These are phyloP conservation scores for Epinephelus moara DNA, from an alignment of 2,113 vertebrate genomes.

Conservation along the genomic window DNA sequence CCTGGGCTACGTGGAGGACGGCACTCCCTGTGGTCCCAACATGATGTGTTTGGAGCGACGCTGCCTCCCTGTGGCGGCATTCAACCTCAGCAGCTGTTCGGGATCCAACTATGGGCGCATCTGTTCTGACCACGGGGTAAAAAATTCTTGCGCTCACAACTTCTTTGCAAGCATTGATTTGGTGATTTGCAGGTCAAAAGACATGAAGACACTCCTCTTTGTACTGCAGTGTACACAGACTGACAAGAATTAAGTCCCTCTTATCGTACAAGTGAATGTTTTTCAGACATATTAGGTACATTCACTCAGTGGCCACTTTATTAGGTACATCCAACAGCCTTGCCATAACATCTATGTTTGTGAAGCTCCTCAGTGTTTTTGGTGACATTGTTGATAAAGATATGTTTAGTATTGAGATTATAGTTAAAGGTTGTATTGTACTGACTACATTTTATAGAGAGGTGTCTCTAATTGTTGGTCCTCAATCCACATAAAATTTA, in stretches of 20 bases:
- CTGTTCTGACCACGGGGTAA: conserved; percentile 94
- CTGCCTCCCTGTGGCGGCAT: conserved; percentile 91
- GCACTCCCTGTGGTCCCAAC: conserved; percentile 94
- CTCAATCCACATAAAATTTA: too few relatives aligned
- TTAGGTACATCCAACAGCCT: background rate
- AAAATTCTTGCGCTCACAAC: conserved; percentile 7
- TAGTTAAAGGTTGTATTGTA: too few relatives aligned
- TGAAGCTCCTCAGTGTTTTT: background rate
- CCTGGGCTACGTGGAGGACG: conserved; percentile 95
- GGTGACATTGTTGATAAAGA: background rate
- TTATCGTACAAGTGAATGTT: background rate
- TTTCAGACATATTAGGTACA: background rate
- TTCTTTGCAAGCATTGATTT: background rate
- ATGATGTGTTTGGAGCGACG: conserved; percentile 95
- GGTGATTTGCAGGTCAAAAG: background rate
- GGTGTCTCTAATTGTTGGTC: background rate
- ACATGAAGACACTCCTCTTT: background rate
- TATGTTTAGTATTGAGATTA: too few relatives aligned
- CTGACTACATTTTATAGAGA: background rate
- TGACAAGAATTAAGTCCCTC: too few relatives aligned
- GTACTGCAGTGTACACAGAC: too few relatives aligned
- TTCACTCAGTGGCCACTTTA: background rate
- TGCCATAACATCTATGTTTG: background rate
- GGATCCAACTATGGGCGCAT: conserved; percentile 87
- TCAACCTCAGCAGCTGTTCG: conserved; percentile 94